Conservation (phyloP, 1,140 invertebrate species). For the Drosophila lini region DNA sequence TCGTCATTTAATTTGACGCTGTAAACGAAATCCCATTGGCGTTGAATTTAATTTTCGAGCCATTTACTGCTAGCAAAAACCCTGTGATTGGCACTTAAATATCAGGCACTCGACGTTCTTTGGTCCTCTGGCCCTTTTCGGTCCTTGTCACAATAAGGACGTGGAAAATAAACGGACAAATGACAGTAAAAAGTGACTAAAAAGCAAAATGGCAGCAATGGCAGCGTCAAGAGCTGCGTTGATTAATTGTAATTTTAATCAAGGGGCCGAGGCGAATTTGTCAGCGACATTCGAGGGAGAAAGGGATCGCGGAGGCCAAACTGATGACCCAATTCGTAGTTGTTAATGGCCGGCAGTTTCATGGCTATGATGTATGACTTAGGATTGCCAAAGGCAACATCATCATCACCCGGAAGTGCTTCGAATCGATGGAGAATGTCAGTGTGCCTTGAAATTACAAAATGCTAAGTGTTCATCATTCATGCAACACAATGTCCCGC, state of each 20-base stretch:
- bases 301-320: neutral
- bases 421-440: slow-evolving; percentile 21
- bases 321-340: slow-evolving; percentile 62
- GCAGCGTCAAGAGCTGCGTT: slow-evolving; percentile 40
- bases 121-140: slow-evolving; percentile 2
- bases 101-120: slow-evolving; percentile 18
- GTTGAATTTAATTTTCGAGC: slow-evolving; percentile 24
- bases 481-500: slow-evolving; percentile 21
- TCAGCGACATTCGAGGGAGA: slow-evolving; percentile 10
- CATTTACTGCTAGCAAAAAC: slow-evolving; percentile 23
- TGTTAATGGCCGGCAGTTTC: slow-evolving; percentile 58
- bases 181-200: slow-evolving; percentile 43
- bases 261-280: slow-evolving; percentile 43
- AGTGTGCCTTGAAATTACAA: slow-evolving; percentile 29
- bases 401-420: slow-evolving; percentile 7
- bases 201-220: slow-evolving; percentile 37
- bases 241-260: slow-evolving; percentile 73
- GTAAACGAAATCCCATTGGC: slow-evolving; percentile 1
- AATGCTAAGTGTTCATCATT: slow-evolving; percentile 35
- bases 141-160: slow-evolving; percentile 22
- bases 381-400: neutral
- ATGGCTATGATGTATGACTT: slow-evolving; percentile 53
- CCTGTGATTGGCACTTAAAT: slow-evolving; percentile 46
- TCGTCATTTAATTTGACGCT: slow-evolving; percentile 3
- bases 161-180: slow-evolving; percentile 34